These are phyloP conservation scores for Parazoanthus darwini DNA, from an alignment of 92 coral and sea anemone species.

Conservation along the genomic window DNA sequence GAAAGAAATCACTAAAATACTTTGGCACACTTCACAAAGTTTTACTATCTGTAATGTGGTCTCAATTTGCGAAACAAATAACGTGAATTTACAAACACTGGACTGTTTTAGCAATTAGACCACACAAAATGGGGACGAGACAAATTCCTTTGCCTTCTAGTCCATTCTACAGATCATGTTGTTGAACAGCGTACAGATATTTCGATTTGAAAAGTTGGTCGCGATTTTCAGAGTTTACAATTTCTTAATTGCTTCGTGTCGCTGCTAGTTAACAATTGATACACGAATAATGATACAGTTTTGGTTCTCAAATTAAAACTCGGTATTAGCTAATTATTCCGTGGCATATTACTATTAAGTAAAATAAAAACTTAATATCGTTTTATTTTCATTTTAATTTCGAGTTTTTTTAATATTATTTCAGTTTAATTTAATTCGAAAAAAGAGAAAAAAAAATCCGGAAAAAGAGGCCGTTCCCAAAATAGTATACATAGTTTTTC, in stretches of 20 bases:
- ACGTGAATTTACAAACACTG: not conserved
- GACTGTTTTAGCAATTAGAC: not conserved
- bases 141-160: not conserved
- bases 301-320: not conserved
- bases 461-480: no score
- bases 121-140: not conserved
- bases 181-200: not conserved
- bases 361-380: no score
- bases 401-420: no score
- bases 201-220: not conserved
- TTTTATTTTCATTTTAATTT: no score
- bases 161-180: not conserved
- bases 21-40: constrained; percentile 9
- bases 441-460: no score
- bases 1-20: not conserved
- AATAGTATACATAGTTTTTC: no score
- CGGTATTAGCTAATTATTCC: not conserved
- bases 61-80: constrained; percentile 22
- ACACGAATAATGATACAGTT: not conserved
- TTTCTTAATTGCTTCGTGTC: not conserved
- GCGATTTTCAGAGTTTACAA: not conserved
- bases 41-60: constrained; percentile 13
- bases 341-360: not conserved
- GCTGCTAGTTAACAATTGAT: not conserved
- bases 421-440: no score